These are phyloP conservation scores for Hyles vespertilio DNA, from an alignment of 1,140 invertebrate genomes.

Conservation along the genomic window DNA sequence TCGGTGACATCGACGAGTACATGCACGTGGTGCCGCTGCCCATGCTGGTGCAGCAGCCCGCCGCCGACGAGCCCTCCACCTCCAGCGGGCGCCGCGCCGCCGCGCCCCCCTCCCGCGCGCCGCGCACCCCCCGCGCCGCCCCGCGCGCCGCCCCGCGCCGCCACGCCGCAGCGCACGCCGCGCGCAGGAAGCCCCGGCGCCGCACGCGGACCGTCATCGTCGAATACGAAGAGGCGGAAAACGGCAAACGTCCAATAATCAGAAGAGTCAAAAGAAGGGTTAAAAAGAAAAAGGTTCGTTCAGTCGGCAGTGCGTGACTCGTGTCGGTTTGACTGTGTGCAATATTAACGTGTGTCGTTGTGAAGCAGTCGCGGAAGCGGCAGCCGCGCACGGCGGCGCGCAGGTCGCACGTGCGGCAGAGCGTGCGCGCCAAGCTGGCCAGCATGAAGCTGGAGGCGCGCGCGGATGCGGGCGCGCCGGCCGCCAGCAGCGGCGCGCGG, in stretches of 20 bases:
- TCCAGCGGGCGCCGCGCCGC: constrained; percentile 65
- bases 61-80: constrained; percentile 70
- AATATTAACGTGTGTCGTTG: neutral
- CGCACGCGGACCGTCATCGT: constrained; percentile 73
- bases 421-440: constrained; percentile 48
- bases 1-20: too few species aligned
- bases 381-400: constrained; percentile 67
- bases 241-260: constrained; percentile 76
- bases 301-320: too few species aligned
- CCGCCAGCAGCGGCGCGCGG: constrained; percentile 33
- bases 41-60: constrained; percentile 8
- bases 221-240: constrained; percentile 75
- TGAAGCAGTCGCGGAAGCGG: constrained; percentile 38
- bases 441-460: neutral
- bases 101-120: neutral
- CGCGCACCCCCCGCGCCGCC: too few species aligned
- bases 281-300: constrained; percentile 57
- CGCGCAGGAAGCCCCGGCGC: constrained; percentile 36
- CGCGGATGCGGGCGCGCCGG: constrained; percentile 9
- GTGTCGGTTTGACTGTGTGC: too few species aligned
- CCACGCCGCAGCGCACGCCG: constrained; percentile 16
- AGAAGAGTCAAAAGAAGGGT: constrained; percentile 65
- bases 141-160: too few species aligned
- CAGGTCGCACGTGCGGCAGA: constrained; percentile 51
- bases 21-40: constrained; percentile 19